These are phyloP conservation scores for Melanostoma mellinum DNA, from an alignment of 2,888 invertebrate genomes.

Conservation along the genomic window DNA sequence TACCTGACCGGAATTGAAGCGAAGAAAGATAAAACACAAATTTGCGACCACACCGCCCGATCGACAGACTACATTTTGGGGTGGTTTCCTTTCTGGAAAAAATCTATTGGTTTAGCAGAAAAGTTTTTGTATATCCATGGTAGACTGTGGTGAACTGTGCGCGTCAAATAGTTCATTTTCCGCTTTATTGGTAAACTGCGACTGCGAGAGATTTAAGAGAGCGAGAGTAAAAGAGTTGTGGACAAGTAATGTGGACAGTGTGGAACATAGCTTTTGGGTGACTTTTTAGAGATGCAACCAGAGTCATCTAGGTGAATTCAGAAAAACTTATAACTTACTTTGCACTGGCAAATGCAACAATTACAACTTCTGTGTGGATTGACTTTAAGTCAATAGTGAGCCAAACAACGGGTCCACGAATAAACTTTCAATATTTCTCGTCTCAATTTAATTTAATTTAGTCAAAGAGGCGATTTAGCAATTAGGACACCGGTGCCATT, in stretches of 20 bases:
- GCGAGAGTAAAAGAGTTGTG: background rate
- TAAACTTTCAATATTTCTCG: too few species aligned
- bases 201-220: constrained; percentile 32
- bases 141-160: constrained; percentile 58
- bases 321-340: too few species aligned
- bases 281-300: background rate
- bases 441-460: too few species aligned
- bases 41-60: constrained; percentile 80
- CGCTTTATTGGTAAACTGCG: background rate
- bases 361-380: too few species aligned
- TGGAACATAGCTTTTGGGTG: constrained; percentile 50
- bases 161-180: background rate
- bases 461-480: too few species aligned
- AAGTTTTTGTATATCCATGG: constrained; percentile 71
- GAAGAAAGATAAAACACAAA: constrained; percentile 14
- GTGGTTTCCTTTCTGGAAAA: constrained; percentile 78
- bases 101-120: constrained; percentile 41
- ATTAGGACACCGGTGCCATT: too few species aligned
- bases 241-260: background rate
- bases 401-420: too few species aligned
- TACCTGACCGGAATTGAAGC: background rate
- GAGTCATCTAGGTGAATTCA: constrained; percentile 40
- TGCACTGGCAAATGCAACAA: too few species aligned
- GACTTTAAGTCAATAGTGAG: too few species aligned
- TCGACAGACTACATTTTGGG: constrained; percentile 80